Evolutionary conservation across 2,797 vertebrate species (phyloP), one percentile per base, ranked within the genome.

Genomic region (Protonibea diacanthus): DNA sequence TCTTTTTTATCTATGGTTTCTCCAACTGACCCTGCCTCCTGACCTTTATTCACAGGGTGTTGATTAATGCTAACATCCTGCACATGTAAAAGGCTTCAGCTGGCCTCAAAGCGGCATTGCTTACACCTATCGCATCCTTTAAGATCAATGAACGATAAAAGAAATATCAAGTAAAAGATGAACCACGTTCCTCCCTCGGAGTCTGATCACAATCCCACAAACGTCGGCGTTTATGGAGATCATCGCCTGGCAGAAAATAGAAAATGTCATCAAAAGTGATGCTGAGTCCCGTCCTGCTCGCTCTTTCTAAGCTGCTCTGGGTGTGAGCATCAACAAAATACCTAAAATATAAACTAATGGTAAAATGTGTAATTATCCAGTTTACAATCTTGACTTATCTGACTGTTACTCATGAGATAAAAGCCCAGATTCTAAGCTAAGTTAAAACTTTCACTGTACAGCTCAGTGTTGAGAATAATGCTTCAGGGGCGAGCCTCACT

Each of bases 41-140:
- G 76, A 82, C 88, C 89, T 88, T 78, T 84, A 83, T 76, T 89
- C 88, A 88, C 86, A 85, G 81, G 82, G 25, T 83, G 87, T 76
- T 53, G 66, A 59, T 84, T 57, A 59, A 64, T 11, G 38, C 45
- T 12, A 56, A 89, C 88, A 63, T 75, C 80, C 85, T 69, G 81
- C 82, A 76, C 82, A 78, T 82, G 68, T 77, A 29, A 88, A 89
- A 91, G 89, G 85, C 87, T 88, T 88, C 80, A 74, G 81, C 64
- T 45, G 82, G 76, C 81, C 80, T 76, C 12, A 47, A 56, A 69
- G 74, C 23, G 10, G 48, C 59, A 3, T 68, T 21, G 47, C 74
- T 74, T 18, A 21, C 74, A 70, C 72, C 78, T 20, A 4, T 65
- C 75, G 2, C 67, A 44, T 69, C 68, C 75, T 59, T 61, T 65